Percentiles rank a stretch among this genome's conserved stretches.
Conservation (phyloP, 1,140 invertebrate species). For the Luehdorfia chinensis region DNA sequence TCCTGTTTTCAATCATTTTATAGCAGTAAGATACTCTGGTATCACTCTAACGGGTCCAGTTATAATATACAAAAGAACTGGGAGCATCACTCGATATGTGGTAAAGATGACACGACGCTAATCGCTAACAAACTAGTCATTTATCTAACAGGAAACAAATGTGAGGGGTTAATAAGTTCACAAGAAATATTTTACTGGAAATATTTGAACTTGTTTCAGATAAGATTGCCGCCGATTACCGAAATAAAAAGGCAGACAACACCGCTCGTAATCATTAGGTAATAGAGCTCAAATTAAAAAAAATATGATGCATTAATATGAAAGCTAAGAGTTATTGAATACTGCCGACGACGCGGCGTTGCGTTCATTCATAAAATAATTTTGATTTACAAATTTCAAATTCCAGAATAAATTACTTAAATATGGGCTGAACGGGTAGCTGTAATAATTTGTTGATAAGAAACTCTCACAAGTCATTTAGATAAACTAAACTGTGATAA, state of each 20-base stretch:
- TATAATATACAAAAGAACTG: too few relatives aligned
- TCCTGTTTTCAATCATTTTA: too few relatives aligned
- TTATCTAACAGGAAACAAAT: slow-evolving; percentile 22
- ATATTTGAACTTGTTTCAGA: slow-evolving; percentile 4
- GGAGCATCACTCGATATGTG: too few relatives aligned
- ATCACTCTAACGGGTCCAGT: too few relatives aligned
- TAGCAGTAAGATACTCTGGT: too few relatives aligned
- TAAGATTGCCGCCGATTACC: slow-evolving; percentile 7
- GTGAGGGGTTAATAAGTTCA: slow-evolving; percentile 19
- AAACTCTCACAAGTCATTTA: too few relatives aligned
- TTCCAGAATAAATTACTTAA: too few relatives aligned
- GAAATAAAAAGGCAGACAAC: neutral
- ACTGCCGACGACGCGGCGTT: slow-evolving; percentile 5
- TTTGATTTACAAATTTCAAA: too few relatives aligned
- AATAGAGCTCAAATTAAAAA: slow-evolving; percentile 18
- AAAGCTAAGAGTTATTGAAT: neutral
- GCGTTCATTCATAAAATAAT: slow-evolving; percentile 22
- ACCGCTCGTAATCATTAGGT: neutral
- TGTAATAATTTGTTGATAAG: too few relatives aligned
- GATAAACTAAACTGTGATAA: too few relatives aligned
- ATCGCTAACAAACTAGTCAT: neutral
- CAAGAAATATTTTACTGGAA: slow-evolving; percentile 21
- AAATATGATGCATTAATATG: neutral
- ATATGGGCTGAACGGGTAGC: too few relatives aligned
- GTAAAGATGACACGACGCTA: too few relatives aligned